Percentiles rank a stretch among this genome's conserved stretches.
These are phyloP conservation scores for Crax fasciolata DNA, from an alignment of 2,797 vertebrate genomes.

Conservation along the genomic window DNA sequence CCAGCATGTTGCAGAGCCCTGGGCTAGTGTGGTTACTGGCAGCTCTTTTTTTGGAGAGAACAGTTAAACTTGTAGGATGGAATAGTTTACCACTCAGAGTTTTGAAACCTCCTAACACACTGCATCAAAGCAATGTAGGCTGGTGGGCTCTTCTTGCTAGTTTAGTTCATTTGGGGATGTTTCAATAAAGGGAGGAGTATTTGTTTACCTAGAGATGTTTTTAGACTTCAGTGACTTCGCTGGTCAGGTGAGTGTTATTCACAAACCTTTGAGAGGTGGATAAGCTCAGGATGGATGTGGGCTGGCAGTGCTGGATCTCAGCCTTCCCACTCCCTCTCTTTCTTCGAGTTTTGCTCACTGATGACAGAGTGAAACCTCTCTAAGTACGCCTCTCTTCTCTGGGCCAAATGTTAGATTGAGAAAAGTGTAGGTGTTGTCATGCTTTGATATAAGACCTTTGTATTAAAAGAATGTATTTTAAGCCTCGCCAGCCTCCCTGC, in stretches of 20 bases:
- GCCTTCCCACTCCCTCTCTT: background rate
- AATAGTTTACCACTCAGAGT: background rate
- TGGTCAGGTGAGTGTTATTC: background rate
- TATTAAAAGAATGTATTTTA: background rate
- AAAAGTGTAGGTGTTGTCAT: background rate
- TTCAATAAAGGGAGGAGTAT: too few relatives aligned
- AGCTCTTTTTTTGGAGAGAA: background rate
- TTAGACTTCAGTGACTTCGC: background rate
- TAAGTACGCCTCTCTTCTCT: background rate
- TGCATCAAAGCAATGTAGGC: background rate
- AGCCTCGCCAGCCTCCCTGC: background rate
- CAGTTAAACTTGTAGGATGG: background rate
- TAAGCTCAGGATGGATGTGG: background rate
- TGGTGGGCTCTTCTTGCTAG: fast-evolving
- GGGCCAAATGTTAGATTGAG: background rate
- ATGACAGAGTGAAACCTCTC: background rate
- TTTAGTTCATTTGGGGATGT: fast-evolving
- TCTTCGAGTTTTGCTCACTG: background rate
- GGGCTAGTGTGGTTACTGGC: background rate
- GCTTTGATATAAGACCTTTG: background rate
- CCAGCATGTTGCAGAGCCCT: fast-evolving
- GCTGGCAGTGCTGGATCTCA: background rate
- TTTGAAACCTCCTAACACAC: background rate
- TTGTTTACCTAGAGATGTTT: background rate
- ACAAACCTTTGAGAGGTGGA: background rate